phyloP scores from a whole-genome alignment of 1,140 invertebrate genomes.

The Zaprionus ornatus region DNA sequence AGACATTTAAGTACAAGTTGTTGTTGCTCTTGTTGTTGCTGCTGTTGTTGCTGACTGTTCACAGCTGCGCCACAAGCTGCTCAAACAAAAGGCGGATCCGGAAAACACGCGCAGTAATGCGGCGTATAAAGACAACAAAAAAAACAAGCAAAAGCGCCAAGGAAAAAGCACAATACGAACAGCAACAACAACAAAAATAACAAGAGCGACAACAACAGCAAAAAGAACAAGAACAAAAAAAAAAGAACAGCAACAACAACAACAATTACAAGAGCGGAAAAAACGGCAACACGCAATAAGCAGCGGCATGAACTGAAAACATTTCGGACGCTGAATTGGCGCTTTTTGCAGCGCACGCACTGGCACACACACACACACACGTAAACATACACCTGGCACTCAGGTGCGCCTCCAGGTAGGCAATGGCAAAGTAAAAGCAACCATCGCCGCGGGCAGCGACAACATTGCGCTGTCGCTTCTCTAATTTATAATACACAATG shows the following conservation, averaged over 20 bases:
- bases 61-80: constrained; percentile 34
- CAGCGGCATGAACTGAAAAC: constrained; percentile 56
- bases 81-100: constrained; percentile 68
- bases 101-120: constrained; percentile 58
- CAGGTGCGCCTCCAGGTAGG: constrained; percentile 39
- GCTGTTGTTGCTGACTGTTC: constrained; percentile 18
- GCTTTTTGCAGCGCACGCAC: constrained; percentile 42
- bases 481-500: constrained; percentile 62
- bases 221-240: too few relatives aligned
- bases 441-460: constrained; percentile 21
- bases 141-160: constrained; percentile 4
- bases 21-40: constrained; percentile 22
- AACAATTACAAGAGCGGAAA: background rate
- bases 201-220: too few relatives aligned
- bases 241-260: constrained; percentile 12
- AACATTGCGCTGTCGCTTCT: constrained; percentile 37
- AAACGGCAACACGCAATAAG: constrained; percentile 68
- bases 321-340: constrained; percentile 70
- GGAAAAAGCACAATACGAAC: constrained; percentile 25
- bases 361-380: background rate
- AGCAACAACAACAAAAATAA: background rate
- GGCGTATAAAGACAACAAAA: constrained; percentile 33
- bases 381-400: background rate
- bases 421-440: constrained; percentile 35
- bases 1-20: constrained; percentile 70